These are phyloP conservation scores for Sycobia sp. DNA, from an alignment of 1,140 invertebrate genomes.

Conservation along the genomic window DNA sequence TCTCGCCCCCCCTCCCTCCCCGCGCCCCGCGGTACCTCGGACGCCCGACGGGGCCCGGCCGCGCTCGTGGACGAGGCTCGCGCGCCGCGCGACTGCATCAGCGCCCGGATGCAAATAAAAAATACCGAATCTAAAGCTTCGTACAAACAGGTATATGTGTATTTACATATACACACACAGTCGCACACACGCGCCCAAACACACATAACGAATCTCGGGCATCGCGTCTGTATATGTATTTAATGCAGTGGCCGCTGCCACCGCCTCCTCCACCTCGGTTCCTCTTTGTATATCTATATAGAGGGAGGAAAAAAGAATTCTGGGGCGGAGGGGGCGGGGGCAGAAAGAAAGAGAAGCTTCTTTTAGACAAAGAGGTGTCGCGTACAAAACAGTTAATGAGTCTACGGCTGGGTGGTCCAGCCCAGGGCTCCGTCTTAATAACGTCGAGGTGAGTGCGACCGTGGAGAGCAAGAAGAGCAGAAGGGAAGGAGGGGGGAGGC, in stretches of 20 bases:
- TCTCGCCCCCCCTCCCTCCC: neutral
- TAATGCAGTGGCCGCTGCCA: too few relatives aligned
- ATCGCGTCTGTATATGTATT: neutral
- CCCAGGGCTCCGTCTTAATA: conserved; percentile 57
- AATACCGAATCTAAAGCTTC: conserved; percentile 37
- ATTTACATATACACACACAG: too few relatives aligned
- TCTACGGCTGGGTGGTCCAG: conserved; percentile 59
- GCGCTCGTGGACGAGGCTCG: neutral
- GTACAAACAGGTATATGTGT: conserved; percentile 44
- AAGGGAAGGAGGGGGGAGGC: conserved; percentile 15
- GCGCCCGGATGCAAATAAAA: conserved; percentile 22
- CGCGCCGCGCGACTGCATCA: neutral
- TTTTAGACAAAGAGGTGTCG: conserved; percentile 57
- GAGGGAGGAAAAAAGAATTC: neutral
- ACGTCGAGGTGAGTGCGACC: conserved; percentile 51
- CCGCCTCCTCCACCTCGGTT: neutral
- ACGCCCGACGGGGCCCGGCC: too few relatives aligned
- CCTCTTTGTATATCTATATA: neutral
- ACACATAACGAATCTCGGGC: too few relatives aligned
- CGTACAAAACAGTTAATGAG: conserved; percentile 59
- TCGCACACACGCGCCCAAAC: too few relatives aligned
- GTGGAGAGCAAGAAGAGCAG: conserved; percentile 41
- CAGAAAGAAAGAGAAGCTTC: conserved; percentile 38
- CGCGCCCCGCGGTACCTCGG: too few relatives aligned
- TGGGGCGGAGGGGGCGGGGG: conserved; percentile 23